Percentiles rank a stretch among this genome's conserved stretches.
These are phyloP conservation scores for Leucoptera coffeella DNA, from an alignment of 2,888 invertebrate genomes.

Conservation along the genomic window DNA sequence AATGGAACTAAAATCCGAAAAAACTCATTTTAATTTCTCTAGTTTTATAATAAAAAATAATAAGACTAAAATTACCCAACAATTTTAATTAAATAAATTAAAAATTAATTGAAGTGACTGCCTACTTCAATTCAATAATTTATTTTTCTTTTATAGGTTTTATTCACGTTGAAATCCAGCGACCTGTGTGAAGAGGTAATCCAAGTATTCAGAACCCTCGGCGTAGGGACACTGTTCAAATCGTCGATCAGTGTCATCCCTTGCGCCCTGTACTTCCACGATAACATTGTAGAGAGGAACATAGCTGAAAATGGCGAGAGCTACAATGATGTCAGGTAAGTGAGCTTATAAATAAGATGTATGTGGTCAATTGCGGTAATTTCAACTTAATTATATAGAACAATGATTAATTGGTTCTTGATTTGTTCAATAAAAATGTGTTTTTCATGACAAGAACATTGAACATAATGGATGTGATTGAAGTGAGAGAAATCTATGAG, in stretches of 20 bases:
- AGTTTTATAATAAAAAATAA: slow-evolving; percentile 1
- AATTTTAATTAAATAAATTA: not conserved
- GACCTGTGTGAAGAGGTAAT: slow-evolving; percentile 54
- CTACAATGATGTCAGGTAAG: not conserved
- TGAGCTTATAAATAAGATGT: too few species aligned
- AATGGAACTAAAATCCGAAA: too few species aligned
- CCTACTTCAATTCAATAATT: not conserved
- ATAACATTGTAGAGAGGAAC: too few species aligned
- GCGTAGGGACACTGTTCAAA: slow-evolving; percentile 53
- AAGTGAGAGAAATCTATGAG: too few species aligned
- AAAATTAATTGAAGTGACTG: not conserved
- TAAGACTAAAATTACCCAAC: not conserved
- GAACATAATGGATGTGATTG: too few species aligned
- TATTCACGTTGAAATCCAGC: slow-evolving; percentile 54
- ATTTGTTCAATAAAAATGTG: too few species aligned
- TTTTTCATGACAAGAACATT: too few species aligned
- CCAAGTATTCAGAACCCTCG: slow-evolving; percentile 50
- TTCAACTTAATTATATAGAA: too few species aligned
- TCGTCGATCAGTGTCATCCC: slow-evolving; percentile 58
- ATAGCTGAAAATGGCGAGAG: not conserved
- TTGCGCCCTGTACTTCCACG: slow-evolving; percentile 54
- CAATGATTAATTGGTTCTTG: too few species aligned
- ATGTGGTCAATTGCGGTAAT: too few species aligned
- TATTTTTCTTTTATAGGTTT: slow-evolving; percentile 24
- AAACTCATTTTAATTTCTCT: too few species aligned